Percentiles rank a stretch among this genome's conserved stretches.
Evolutionary conservation across 92 coral and sea anemone species (phyloP).

Genomic region (Zoanthus solanderi): DNA sequence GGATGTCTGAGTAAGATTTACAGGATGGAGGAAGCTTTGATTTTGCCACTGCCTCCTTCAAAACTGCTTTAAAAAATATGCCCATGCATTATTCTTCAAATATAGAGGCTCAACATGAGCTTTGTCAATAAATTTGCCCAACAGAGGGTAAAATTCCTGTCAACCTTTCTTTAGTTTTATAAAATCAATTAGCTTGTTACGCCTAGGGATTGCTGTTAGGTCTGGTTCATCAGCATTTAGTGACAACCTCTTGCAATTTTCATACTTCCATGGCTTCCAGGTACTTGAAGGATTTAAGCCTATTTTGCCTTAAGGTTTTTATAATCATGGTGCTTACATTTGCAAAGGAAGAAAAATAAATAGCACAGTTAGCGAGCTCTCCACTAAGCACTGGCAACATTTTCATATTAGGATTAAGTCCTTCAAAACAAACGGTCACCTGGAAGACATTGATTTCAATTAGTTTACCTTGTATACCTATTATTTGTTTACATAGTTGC

Average conservation of each 20-base stretch:
- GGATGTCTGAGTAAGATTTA: slow-evolving; percentile 57
- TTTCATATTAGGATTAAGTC: slow-evolving; percentile 75
- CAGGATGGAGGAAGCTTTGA: slow-evolving; percentile 36
- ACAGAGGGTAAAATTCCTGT: slow-evolving; percentile 63
- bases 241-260: slow-evolving; percentile 57
- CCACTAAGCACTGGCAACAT: slow-evolving; percentile 64
- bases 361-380: slow-evolving; percentile 69
- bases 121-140: slow-evolving; percentile 54
- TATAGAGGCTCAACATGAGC: slow-evolving; percentile 71
- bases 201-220: neutral
- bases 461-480: slow-evolving; percentile 45
- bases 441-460: slow-evolving; percentile 64
- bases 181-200: slow-evolving; percentile 17
- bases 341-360: slow-evolving; percentile 73
- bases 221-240: slow-evolving; percentile 29
- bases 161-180: slow-evolving; percentile 48
- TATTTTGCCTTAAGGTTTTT: slow-evolving; percentile 72
- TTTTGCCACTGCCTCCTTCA: slow-evolving; percentile 62
- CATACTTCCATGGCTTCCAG: slow-evolving; percentile 71
- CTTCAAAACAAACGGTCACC: slow-evolving; percentile 70
- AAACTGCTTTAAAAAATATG: slow-evolving; percentile 65
- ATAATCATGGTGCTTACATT: slow-evolving; percentile 69
- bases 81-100: slow-evolving; percentile 73
- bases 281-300: slow-evolving; percentile 48
- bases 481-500: slow-evolving; percentile 37